A percentile compares a stretch with the other conserved stretches of the same genome.
Conservation (phyloP, 2,888 invertebrate species). For the Acanthacorydalis orientalis region DNA sequence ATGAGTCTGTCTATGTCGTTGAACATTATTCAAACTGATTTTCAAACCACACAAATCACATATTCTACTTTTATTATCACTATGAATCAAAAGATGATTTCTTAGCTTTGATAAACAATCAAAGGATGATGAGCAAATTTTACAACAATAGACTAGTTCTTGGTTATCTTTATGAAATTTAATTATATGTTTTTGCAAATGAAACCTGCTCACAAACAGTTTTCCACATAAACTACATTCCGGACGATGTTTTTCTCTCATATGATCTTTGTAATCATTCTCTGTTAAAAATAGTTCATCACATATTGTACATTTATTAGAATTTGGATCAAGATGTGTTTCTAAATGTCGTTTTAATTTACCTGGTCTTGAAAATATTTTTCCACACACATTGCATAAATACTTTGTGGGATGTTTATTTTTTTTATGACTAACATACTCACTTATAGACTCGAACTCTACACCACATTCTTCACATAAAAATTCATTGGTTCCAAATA, state of each 20-base stretch:
- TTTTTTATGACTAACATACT: neutral
- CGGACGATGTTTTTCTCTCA: neutral
- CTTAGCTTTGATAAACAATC: neutral
- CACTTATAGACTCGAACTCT: too few species aligned
- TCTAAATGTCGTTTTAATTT: neutral
- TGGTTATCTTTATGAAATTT: neutral
- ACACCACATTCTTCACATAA: too few species aligned
- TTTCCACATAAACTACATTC: neutral
- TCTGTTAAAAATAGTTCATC: neutral
- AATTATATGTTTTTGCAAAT: neutral
- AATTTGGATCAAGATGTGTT: neutral
- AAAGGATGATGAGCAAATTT: neutral
- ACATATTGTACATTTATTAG: neutral
- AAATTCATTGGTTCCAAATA: too few species aligned
- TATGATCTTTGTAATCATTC: neutral
- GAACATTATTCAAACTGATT: neutral
- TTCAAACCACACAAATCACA: neutral
- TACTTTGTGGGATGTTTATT: neutral
- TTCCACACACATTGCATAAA: neutral
- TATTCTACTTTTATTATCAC: neutral
- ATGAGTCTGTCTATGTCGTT: neutral
- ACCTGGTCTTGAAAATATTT: neutral
- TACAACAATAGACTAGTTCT: neutral
- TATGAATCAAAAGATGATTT: neutral
- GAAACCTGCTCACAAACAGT: neutral